Conservation (phyloP, 2,888 invertebrate genomes). For the Tupiocoris notatus region DNA sequence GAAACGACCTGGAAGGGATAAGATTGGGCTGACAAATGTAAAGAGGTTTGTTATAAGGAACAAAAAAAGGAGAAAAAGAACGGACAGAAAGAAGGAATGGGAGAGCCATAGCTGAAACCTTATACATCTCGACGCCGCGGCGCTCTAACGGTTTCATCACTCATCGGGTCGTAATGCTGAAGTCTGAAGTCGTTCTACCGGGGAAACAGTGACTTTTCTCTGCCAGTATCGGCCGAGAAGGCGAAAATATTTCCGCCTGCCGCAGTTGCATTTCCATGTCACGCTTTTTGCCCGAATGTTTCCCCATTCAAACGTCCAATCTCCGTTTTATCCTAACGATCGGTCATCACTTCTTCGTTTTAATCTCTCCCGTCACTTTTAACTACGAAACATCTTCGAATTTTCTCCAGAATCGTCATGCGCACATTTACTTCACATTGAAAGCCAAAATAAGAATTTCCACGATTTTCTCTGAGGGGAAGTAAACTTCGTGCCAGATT, state of each 20-base stretch:
- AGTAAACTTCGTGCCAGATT: too few relatives aligned
- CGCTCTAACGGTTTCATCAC: slow-evolving; percentile 37
- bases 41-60: slow-evolving; percentile 29
- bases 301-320: not conserved
- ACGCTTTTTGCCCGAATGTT: not conserved
- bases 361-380: too few relatives aligned
- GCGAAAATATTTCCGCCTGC: not conserved
- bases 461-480: too few relatives aligned
- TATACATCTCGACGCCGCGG: slow-evolving; percentile 22
- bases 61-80: slow-evolving; percentile 7
- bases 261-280: not conserved
- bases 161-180: slow-evolving; percentile 28
- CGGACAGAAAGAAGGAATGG: slow-evolving; percentile 1
- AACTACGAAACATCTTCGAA: too few relatives aligned
- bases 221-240: not conserved
- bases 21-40: slow-evolving; percentile 43
- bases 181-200: not conserved
- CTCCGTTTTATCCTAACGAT: slow-evolving; percentile 23
- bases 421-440: too few relatives aligned
- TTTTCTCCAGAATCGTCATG: too few relatives aligned
- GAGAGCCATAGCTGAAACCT: slow-evolving; percentile 19
- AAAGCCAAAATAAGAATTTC: too few relatives aligned
- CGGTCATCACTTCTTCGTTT: slow-evolving; percentile 3
- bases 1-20: slow-evolving; percentile 34
- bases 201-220: not conserved